phyloP scores from a whole-genome alignment of 2,113 vertebrate species.

The Bubo bubo region DNA sequence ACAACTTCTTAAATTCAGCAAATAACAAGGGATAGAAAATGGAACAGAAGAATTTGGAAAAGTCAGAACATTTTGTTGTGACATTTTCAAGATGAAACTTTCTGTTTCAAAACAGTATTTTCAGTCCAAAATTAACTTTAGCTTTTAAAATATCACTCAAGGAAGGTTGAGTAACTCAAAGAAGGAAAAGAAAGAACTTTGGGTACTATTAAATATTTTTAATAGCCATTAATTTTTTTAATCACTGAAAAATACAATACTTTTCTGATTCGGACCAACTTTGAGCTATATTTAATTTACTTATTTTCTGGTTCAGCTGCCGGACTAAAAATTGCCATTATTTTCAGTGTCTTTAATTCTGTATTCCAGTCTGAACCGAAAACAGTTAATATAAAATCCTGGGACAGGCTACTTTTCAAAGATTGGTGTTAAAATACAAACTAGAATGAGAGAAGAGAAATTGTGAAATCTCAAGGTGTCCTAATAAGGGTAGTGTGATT shows the following conservation, averaged over 20 bases:
- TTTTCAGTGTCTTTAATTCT: not conserved
- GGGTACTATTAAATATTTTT: not conserved
- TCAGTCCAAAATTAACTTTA: not conserved
- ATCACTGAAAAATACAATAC: not conserved
- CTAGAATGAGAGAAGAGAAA: not conserved
- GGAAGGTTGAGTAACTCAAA: not conserved
- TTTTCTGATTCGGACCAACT: not conserved
- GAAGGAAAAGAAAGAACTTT: not conserved
- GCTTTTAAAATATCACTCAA: not conserved
- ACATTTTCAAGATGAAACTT: not conserved
- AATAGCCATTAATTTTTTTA: not conserved
- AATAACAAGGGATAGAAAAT: not conserved
- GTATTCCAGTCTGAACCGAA: not conserved
- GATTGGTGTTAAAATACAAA: not conserved
- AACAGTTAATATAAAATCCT: not conserved
- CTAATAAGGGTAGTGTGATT: not conserved
- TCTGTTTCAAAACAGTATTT: not conserved
- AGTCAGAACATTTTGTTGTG: not conserved
- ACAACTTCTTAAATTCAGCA: not conserved
- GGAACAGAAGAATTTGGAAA: not conserved
- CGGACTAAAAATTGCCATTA: not conserved
- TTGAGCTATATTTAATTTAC: not conserved
- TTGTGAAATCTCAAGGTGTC: not conserved
- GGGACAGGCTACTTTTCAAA: not conserved
- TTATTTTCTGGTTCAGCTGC: not conserved